Evolutionary conservation across 2,888 invertebrate genomes (phyloP).

Genomic region (Biston betularia): DNA sequence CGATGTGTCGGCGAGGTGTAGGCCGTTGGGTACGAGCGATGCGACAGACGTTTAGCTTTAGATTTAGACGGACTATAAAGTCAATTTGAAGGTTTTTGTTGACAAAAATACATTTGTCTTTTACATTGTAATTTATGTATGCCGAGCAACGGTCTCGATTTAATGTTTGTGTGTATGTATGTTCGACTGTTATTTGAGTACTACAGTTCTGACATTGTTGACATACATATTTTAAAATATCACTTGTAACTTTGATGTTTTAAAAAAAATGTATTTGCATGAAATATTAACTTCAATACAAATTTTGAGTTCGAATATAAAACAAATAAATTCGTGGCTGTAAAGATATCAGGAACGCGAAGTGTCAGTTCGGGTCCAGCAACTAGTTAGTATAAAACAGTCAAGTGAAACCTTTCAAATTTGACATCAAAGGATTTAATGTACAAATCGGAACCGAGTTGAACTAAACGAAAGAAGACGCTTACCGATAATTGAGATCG

Average conservation of each 20-base stretch:
- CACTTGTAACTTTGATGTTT: not conserved
- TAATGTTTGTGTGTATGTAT: no score
- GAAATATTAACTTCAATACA: not conserved
- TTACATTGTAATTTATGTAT: not conserved
- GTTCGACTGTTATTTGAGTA: no score
- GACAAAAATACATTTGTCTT: not conserved
- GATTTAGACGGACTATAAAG: conserved; percentile 64
- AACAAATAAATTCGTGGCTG: no score
- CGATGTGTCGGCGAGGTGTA: conserved; percentile 17
- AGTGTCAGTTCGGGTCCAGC: no score
- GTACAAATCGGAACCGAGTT: conserved; percentile 32
- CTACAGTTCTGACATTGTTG: no score
- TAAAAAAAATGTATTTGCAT: not conserved
- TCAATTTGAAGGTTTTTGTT: not conserved
- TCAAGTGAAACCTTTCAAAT: conserved; percentile 1
- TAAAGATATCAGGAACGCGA: not conserved
- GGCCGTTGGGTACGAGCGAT: conserved; percentile 22
- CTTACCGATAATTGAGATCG: conserved; percentile 83
- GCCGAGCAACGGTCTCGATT: not conserved
- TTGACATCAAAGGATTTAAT: conserved; percentile 21
- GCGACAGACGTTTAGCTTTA: conserved; percentile 16
- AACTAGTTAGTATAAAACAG: not conserved
- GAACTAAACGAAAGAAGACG: conserved; percentile 58
- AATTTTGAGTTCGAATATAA: no score
- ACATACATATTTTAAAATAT: no score